These are phyloP conservation scores for Pristiophorus japonicus DNA, from an alignment of 2,113 vertebrate genomes.

Conservation along the genomic window DNA sequence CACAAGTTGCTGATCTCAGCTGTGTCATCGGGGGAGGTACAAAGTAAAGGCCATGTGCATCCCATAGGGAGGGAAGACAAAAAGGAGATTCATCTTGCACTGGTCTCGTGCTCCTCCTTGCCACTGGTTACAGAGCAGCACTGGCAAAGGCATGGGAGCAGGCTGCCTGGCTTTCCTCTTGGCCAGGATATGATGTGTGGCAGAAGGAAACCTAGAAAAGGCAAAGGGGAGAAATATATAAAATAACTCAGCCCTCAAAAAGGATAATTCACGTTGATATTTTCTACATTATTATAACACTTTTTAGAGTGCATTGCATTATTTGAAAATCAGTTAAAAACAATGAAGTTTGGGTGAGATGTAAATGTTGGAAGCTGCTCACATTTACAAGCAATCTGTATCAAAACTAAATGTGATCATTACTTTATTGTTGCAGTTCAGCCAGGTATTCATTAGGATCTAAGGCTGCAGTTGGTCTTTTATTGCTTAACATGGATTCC, in stretches of 20 bases:
- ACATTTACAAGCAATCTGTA: neutral
- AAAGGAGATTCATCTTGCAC: neutral
- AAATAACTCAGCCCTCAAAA: neutral
- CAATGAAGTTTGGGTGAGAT: neutral
- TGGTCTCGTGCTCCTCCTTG: neutral
- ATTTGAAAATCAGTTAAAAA: neutral
- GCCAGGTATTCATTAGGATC: neutral
- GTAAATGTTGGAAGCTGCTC: neutral
- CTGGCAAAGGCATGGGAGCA: neutral
- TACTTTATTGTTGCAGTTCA: neutral
- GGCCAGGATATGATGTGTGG: neutral
- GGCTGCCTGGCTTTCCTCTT: neutral
- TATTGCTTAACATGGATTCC: neutral
- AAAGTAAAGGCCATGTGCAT: neutral
- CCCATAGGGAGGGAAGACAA: neutral
- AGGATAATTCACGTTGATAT: neutral
- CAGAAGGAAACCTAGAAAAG: neutral
- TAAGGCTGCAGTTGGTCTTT: neutral
- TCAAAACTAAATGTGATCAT: neutral
- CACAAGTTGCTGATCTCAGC: neutral
- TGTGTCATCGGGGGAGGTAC: neutral
- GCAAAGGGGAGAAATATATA: neutral
- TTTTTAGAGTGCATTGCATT: neutral
- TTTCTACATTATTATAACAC: neutral
- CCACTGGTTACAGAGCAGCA: neutral